Base-by-base conservation (phyloP, 2,113 vertebrate genomes). In the Glaucomys volans region DNA sequence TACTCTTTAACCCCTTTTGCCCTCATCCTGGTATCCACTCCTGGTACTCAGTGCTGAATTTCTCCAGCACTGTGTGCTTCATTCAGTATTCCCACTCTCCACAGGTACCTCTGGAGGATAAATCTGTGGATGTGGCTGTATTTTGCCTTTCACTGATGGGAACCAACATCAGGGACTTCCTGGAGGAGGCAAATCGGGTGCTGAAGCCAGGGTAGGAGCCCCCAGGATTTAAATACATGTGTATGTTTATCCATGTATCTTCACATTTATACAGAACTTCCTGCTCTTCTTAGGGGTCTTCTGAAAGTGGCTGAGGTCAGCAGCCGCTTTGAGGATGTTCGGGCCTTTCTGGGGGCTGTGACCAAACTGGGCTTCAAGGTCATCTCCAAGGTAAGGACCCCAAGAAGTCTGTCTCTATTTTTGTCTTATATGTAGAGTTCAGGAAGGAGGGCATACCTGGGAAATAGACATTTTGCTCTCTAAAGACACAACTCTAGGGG, bases 61-160 rank as follows among this genome's bases (percentile, higher is more conserved):
- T 87, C 71, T 77, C 26, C 44, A 1, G 8, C 28, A 10, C 42
- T 11, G 7, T 81, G 17, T 54, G 57, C 10, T 37, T 62, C n/a
- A 4, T 79, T 44, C 18, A 80, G 37, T 10, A 32, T n/a, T 67
- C 62, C 35, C 3, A 12, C 20, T 47, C 20, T 40, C 28, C 35
- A 4, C 90, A 99, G 99, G 99, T 99, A 35, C 99, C 99, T 0
- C 98, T 99, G 42, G 86, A 50, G 0, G 99, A 98, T 3, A 85
- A 95, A 59, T 99, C 99, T 0, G 99, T 99, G 90, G 99, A 99
- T 18, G 98, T 99, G 30, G 99, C 98, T 0, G 99, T 99, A 88
- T 99, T 99, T 98, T 99, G 99, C 96, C 99, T 99, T 44, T 99
- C 99, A 0, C 98, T 99, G 94, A 99, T 99, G 99, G 99, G 99